Evolutionary conservation across 2,888 invertebrate species (phyloP), one percentile per base, ranked within the genome.

Genomic region (Andrena camellia): DNA sequence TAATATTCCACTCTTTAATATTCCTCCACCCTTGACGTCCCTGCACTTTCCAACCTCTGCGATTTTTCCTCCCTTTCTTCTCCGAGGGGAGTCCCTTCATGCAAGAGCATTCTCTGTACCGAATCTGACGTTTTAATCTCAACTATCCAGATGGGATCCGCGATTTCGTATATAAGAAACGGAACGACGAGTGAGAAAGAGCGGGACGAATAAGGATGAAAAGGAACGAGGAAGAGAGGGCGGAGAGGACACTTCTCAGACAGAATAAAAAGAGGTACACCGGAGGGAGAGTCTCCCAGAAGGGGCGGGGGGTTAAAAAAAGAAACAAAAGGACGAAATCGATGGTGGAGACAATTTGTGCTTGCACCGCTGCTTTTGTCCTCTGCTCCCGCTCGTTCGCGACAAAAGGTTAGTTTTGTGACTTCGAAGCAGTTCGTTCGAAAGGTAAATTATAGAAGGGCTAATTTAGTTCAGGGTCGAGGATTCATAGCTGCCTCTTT

Each of bases 101-200:
- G 85, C 83, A 82, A 88, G 89, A 90, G 84, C 87, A 84, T 88
- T 62, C 59, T 69, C 83, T 64, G 63, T 80, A 78, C 88, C 90
- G 88, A 91, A 91, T 91, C 91, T 93, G 93, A 93, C 93, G 88
- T 93, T 93, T 93, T 92, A 93, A 93, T 93, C 92, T 93, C 90
- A 91, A 93, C 91, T 90, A 92, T 92, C 92, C 92, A 92, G 92
- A 93, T 93, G 92, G 91, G 92, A 90, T 92, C 91, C 86, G 85
- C 86, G 91, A 92, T 92, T 92, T 89, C 73, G 81, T 88, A 68
- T 87, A 83, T 87, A 90, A 88, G 88, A 84, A 88, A 83, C 52
- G 60, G 64, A 54, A 50, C 59, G 62, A 71, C n/a, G 59, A 35
- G n/a, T 23, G 62, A 20, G 26, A 54, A n/a, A 29, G 48, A 73